Evolutionary conservation across 1,140 invertebrate species (phyloP).

Genomic region (Marisa cornuarietis): DNA sequence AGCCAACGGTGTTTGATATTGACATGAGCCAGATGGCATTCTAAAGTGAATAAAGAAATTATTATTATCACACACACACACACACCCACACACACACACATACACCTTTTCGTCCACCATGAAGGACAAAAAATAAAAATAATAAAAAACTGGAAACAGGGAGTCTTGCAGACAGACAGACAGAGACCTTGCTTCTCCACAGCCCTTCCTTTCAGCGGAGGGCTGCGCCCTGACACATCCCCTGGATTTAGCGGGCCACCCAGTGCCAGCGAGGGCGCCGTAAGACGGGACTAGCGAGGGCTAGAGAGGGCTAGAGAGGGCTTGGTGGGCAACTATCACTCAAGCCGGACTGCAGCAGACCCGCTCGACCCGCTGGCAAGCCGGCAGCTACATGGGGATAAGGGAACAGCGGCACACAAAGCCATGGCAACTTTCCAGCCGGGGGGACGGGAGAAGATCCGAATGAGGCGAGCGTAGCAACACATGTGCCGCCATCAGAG

Average conservation of each 20-base stretch:
- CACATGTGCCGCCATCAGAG: no score
- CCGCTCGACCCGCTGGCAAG: no score
- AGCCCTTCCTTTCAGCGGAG: slow-evolving; percentile 1
- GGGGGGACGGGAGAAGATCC: no score
- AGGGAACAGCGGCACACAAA: neutral
- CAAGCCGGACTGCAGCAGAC: neutral
- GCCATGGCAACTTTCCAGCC: no score
- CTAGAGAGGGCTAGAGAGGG: neutral
- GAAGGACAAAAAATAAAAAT: no score
- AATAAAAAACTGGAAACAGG: no score
- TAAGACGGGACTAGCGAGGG: slow-evolving; percentile 7
- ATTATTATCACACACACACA: slow-evolving; percentile 11
- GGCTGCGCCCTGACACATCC: neutral
- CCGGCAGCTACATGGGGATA: neutral
- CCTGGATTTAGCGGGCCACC: slow-evolving; percentile 5
- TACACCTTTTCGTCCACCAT: no score
- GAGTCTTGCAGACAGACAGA: slow-evolving; percentile 2
- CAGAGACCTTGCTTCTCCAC: neutral
- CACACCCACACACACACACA: neutral
- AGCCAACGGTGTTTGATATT: no score
- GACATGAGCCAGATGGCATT: no score
- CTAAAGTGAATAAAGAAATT: no score
- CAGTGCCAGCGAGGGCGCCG: neutral
- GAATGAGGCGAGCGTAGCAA: no score
- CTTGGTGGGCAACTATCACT: neutral